A percentile compares a stretch with the other conserved stretches of the same genome.
These are phyloP conservation scores for Gonatopus flavifemur DNA, from an alignment of 1,140 invertebrate genomes.

Conservation along the genomic window DNA sequence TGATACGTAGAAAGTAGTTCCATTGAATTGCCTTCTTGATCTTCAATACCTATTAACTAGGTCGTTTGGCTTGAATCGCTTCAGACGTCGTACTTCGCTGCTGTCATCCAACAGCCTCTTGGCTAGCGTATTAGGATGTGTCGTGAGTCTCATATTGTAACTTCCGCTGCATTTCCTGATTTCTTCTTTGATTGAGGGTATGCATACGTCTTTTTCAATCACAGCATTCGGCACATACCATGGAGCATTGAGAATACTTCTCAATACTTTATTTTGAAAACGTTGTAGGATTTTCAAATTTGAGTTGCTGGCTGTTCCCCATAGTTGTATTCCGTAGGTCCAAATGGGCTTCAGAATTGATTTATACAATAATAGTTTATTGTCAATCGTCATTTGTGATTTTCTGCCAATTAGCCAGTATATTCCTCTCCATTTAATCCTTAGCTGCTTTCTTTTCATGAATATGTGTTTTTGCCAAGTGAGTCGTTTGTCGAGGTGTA, in stretches of 20 bases:
- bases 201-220: slow-evolving; percentile 10
- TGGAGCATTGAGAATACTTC: slow-evolving; percentile 23
- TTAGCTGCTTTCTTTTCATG: slow-evolving; percentile 17
- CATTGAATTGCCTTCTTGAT: no score
- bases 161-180: background rate
- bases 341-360: slow-evolving; percentile 36
- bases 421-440: slow-evolving; percentile 8
- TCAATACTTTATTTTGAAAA: slow-evolving; percentile 28
- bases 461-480: slow-evolving; percentile 17
- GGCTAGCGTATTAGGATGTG: no score
- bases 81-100: no score
- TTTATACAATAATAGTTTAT: slow-evolving; percentile 40
- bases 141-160: no score
- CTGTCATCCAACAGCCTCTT: no score
- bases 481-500: slow-evolving; percentile 18
- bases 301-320: slow-evolving; percentile 32
- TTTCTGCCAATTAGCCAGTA: slow-evolving; percentile 13
- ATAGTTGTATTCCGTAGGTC: slow-evolving; percentile 40
- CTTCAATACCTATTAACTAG: no score
- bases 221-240: slow-evolving; percentile 20
- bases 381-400: slow-evolving; percentile 9
- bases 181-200: background rate
- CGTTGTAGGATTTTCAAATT: slow-evolving; percentile 31
- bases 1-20: no score
- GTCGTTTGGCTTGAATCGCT: no score